Base-by-base conservation (phyloP, 2,113 vertebrate species). In the Catharus fuscescens region DNA sequence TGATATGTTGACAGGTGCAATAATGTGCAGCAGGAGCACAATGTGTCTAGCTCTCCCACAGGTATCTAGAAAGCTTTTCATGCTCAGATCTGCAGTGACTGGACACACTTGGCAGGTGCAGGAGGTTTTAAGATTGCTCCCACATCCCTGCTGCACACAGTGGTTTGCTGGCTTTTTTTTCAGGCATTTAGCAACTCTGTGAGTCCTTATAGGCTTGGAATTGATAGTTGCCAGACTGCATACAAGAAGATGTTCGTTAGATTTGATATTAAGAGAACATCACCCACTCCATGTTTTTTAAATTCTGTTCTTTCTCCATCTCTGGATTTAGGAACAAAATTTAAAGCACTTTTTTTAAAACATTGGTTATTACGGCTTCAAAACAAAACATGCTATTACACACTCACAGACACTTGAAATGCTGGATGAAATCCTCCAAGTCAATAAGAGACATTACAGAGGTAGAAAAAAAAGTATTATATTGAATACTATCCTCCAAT, bases 101-200 rank as follows among this genome's bases (percentile, higher is more conserved):
- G 66, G 88, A 80, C 47, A 31, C 61, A 77, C 57, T 59, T 38
- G 54, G 88, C 88, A 96, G 83, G 83, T 95, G 70, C 70, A 89
- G 21, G 65, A 88, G 69, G 45, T 70, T 92, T 96, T 32, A 48
- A 80, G 76, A 76, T 70, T 81, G 12, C 18, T 74, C 36, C 44
- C 29, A 4, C 64, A 91, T 80, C 78, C 56, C 74, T 90, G 67
- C 62, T 93, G 81, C 64, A 77, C 65, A 62, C 64, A 79, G 57
- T 86, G 29, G 64, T 95, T 85, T 89, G 28, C 48, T 93, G 72
- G 86, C 72, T 93, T 95, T 73, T 50, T 54, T 88, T 80, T 94
- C 86, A 90, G 90, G 72, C 50, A 19, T 84, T 82, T 53, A 60
- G 12, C 59, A 82, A n/a, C 52, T 66, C 44, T 24, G 23, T 21